Percentiles rank a stretch among this genome's conserved stretches.
Evolutionary conservation across 2,113 vertebrate genomes (phyloP).

Genomic region (Prunella himalayana): DNA sequence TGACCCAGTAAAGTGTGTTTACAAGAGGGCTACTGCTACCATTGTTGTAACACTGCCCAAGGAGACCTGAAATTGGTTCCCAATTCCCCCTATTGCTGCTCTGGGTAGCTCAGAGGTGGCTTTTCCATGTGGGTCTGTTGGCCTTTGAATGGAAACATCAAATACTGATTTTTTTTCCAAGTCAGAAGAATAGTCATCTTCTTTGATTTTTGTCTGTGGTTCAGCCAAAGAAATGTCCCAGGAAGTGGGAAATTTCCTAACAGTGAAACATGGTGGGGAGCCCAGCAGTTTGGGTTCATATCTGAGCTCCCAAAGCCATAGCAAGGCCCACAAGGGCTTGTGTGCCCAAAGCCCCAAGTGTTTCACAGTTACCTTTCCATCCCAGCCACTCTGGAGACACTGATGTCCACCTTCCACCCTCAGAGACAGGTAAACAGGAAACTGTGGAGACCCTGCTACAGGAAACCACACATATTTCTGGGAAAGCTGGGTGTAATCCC

Average conservation of each 20-base stretch:
- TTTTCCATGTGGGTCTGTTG: not conserved
- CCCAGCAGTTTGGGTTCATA: not conserved
- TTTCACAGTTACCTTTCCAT: not conserved
- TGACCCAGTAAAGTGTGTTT: not conserved
- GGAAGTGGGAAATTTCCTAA: not conserved
- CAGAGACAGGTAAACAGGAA: not conserved
- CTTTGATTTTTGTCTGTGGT: not conserved
- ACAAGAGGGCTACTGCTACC: not conserved
- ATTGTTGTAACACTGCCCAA: not conserved
- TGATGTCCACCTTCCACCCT: not conserved
- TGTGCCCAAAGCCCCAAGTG: not conserved
- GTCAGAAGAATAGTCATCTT: not conserved
- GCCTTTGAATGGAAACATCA: not conserved
- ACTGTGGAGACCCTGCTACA: not conserved
- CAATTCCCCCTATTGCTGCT: accelerated
- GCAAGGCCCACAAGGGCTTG: not conserved
- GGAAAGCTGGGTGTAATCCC: not conserved
- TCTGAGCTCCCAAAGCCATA: not conserved
- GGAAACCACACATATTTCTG: not conserved
- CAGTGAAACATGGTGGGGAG: not conserved
- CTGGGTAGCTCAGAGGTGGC: not conserved
- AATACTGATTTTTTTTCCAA: not conserved
- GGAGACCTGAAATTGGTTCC: not conserved
- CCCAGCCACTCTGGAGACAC: not conserved
- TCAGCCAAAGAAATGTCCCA: not conserved